Evolutionary conservation across 2,797 vertebrate genomes (phyloP).

Genomic region (Acanthurus leucopareius): DNA sequence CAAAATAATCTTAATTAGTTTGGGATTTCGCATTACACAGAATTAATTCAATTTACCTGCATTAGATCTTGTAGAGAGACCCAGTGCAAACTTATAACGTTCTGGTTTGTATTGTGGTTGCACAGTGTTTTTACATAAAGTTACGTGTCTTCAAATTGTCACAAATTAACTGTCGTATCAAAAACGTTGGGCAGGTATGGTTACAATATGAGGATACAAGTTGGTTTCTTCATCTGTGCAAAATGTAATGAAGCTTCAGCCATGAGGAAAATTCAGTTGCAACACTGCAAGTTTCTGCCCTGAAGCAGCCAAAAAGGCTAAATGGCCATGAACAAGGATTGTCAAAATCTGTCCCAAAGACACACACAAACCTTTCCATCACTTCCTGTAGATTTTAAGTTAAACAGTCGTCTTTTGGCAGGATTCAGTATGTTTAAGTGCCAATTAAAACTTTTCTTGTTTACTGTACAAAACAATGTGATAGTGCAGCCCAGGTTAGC

Average conservation of each 20-base stretch:
- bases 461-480: slow-evolving; percentile 18
- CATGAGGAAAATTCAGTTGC: neutral
- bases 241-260: neutral
- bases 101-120: neutral
- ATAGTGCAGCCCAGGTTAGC: slow-evolving; percentile 24
- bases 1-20: neutral
- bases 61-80: neutral
- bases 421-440: neutral
- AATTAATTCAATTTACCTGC: no score
- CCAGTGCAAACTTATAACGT: neutral
- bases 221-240: neutral
- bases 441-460: slow-evolving; percentile 17
- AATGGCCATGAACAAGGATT: neutral
- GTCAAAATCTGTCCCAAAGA: neutral
- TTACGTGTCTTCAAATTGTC: neutral
- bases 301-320: neutral
- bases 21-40: neutral
- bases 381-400: neutral
- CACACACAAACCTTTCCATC: neutral
- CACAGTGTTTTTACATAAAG: neutral
- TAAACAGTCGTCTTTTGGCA: neutral
- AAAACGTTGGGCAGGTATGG: neutral
- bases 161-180: neutral
- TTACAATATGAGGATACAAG: neutral
- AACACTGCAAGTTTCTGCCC: neutral